Evolutionary conservation across 2,113 vertebrate species (phyloP).

Genomic region (Porphyrio hochstetteri): DNA sequence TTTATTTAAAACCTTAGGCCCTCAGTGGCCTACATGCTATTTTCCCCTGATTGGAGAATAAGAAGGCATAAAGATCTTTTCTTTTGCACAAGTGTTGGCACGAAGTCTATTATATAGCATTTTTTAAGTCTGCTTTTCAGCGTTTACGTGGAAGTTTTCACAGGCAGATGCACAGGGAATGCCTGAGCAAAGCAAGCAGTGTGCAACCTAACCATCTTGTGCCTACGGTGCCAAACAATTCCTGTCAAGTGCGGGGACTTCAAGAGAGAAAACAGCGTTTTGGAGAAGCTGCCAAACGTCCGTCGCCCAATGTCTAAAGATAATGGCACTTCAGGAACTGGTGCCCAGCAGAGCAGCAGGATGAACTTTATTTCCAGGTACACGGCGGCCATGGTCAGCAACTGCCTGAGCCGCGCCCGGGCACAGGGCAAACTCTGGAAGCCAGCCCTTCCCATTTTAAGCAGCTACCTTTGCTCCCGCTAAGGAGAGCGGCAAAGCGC

Average conservation of each 20-base stretch:
- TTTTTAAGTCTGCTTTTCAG: fast-evolving
- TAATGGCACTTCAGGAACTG: fast-evolving
- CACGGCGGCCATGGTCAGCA: fast-evolving
- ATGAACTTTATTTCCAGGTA: fast-evolving
- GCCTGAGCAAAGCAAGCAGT: fast-evolving
- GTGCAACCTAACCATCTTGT: fast-evolving
- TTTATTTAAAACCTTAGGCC: not conserved
- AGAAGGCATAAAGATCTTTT: not conserved
- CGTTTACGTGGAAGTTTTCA: fast-evolving
- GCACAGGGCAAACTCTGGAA: not conserved
- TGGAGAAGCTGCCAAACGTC: fast-evolving
- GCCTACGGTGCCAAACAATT: fast-evolving
- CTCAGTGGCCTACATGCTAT: not conserved
- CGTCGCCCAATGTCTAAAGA: fast-evolving
- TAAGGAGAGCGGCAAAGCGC: too few relatives aligned
- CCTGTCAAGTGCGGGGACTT: fast-evolving
- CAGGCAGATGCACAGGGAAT: fast-evolving
- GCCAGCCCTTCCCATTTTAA: not conserved
- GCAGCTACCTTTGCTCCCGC: not conserved
- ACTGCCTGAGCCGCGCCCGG: not conserved
- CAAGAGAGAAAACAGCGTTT: fast-evolving
- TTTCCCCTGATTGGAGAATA: fast-evolving
- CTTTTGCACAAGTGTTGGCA: fast-evolving
- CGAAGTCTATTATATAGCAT: fast-evolving
- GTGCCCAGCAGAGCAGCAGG: fast-evolving